Base-by-base conservation (phyloP, 2,888 invertebrate genomes). In the Syrista parreyssii region DNA sequence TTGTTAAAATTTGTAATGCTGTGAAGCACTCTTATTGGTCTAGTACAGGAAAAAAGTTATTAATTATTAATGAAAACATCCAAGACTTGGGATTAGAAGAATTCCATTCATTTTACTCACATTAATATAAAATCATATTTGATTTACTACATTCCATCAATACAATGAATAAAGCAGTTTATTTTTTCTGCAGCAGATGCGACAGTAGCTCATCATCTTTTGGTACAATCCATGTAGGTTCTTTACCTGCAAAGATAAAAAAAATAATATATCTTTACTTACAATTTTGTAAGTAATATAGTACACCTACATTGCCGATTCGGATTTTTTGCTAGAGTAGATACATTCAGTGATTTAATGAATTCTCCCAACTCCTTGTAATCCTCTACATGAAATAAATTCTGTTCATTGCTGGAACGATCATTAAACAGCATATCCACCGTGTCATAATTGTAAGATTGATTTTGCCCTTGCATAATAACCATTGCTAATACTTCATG, bases 231-330 rank as follows among this genome's bases (percentile, higher is more conserved):
- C 74, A 74, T 36, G 9, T 30, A 30, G 77, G 74, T 40, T 77
- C 36, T 73, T 77, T 30, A 74, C 77, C 77, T 77, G n/a, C 4
- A 15, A 36, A 31, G 73, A 40, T 35, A 34, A n/a, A 15, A 73
- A 73, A 55, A 12, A 68, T 73, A 15, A 15, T 15, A 40, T 40
- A 40, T 15, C 40, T 40, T 40, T 23, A 40, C 6, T 40, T 31
- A 12, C 30, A 12, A 40, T 71, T 35, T 40, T 34, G 33, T 35
- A 32, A 75, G 31, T 36, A 23, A 34, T 12, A 36, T 15, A 71
- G 35, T 12, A 33, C 12, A 34, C 73, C 11, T 77, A 77, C 77
- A 77, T 73, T 35, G 73, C 33, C 31, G n/a, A 72, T 76, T 15
- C n/a, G 32, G 32, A 12, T 35, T 31, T n/a, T 32, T 12, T n/a